Percentiles rank a stretch among this genome's conserved stretches.
Evolutionary conservation across 30 jellyfish, hydroid and myxozoan genomes (phyloP).

Genomic region (Clytia hemisphaerica): DNA sequence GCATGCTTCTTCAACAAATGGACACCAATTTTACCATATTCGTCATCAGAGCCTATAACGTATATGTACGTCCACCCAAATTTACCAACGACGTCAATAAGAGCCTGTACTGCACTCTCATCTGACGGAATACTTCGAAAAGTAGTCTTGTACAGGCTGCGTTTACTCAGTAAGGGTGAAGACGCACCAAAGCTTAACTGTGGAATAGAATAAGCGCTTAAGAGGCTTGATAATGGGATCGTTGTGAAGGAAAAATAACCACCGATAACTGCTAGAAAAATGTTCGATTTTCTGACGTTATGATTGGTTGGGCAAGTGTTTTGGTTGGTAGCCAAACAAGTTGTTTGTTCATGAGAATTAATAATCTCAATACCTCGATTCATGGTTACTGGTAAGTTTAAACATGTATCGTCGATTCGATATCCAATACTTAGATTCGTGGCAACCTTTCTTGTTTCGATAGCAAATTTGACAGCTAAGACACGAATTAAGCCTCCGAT

Average conservation of each 20-base stretch:
- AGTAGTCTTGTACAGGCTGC: conserved; percentile 48
- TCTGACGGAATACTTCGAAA: conserved; percentile 90
- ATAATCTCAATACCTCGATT: conserved; percentile 74
- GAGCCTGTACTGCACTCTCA: conserved; percentile 56
- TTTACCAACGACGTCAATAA: conserved; percentile 53
- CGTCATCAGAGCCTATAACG: conserved; percentile 93
- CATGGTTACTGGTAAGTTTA: conserved; percentile 62
- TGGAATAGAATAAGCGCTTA: conserved; percentile 62
- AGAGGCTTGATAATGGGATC: conserved; percentile 70
- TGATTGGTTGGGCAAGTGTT: conserved; percentile 35
- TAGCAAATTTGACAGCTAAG: conserved; percentile 67
- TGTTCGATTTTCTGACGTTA: conserved; percentile 20
- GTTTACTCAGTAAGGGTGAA: conserved; percentile 59
- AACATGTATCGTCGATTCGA: conserved; percentile 60
- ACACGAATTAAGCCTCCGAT: conserved; percentile 49
- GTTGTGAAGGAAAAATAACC: conserved; percentile 57
- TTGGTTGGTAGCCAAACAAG: conserved; percentile 48
- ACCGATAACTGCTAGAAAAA: conserved; percentile 67
- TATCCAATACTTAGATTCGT: conserved; percentile 66
- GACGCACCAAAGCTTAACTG: conserved; percentile 82
- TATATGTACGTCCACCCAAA: conserved; percentile 68
- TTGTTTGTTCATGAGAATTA: conserved; percentile 51
- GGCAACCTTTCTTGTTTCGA: conserved; percentile 20
- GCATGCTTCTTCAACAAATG: conserved; percentile 51
- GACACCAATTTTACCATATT: conserved; percentile 75